These are phyloP conservation scores for Catostomus latipinnis DNA, from an alignment of 2,797 vertebrate species.

Conservation along the genomic window DNA sequence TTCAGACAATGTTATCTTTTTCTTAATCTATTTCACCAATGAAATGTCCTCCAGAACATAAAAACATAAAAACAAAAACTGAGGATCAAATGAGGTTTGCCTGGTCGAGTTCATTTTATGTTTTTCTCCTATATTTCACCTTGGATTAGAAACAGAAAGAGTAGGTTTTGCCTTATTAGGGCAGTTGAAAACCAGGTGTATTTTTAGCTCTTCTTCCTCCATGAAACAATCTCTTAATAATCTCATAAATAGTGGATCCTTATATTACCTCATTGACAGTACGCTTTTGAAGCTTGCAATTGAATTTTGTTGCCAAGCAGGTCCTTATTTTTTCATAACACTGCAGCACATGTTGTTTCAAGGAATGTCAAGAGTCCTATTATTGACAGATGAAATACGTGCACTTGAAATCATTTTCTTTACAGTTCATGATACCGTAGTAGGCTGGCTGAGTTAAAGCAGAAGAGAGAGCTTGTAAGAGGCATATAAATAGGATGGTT, in stretches of 20 bases:
- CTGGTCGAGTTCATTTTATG: background rate
- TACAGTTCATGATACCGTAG: slow-evolving; percentile 6
- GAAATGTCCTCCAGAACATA: background rate
- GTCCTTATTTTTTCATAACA: slow-evolving; percentile 5
- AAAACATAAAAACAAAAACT: background rate
- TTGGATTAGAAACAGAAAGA: slow-evolving; percentile 36
- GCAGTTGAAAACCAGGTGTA: slow-evolving; percentile 28
- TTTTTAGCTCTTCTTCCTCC: slow-evolving; percentile 48
- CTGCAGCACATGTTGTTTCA: slow-evolving; percentile 1
- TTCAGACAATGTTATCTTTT: background rate
- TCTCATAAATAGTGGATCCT: slow-evolving; percentile 30
- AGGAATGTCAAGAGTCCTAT: background rate
- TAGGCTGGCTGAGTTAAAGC: slow-evolving; percentile 11
- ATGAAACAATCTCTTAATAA: slow-evolving; percentile 44
- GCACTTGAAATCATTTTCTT: slow-evolving; percentile 3
- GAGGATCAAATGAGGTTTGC: background rate
- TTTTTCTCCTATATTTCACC: background rate
- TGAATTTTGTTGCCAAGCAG: background rate
- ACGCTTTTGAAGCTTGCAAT: slow-evolving; percentile 5
- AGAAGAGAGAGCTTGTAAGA: slow-evolving; percentile 33
- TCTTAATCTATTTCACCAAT: background rate
- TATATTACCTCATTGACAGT: slow-evolving; percentile 22
- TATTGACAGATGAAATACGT: slow-evolving; percentile 20
- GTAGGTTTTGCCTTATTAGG: slow-evolving; percentile 55
- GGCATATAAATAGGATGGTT: slow-evolving; percentile 60